A percentile compares a stretch with the other conserved stretches of the same genome.
Evolutionary conservation across 1,140 invertebrate genomes (phyloP).

Genomic region (Leptoteleia sp.): DNA sequence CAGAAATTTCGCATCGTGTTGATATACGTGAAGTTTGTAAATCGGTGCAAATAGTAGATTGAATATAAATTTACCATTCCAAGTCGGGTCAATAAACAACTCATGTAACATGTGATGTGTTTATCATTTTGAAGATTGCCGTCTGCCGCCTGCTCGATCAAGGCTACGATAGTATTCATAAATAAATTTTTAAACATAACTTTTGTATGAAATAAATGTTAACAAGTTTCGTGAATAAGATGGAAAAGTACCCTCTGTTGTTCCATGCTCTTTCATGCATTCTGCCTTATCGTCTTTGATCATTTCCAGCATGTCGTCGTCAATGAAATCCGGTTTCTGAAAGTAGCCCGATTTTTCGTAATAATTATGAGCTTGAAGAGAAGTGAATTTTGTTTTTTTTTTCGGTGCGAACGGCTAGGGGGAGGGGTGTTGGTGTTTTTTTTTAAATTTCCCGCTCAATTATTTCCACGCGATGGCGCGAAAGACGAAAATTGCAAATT

Average conservation of each 20-base stretch:
- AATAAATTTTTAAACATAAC: no score
- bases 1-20: no score
- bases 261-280: conserved; percentile 75
- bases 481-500: no score
- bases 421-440: no score
- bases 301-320: conserved; percentile 75
- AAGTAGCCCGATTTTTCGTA: no score
- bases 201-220: conserved; percentile 5
- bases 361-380: no score
- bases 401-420: no score
- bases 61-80: conserved; percentile 70
- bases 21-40: no score
- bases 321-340: conserved; percentile 72
- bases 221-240: neutral
- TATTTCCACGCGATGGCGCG: no score
- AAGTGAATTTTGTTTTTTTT: no score
- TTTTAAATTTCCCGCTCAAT: no score
- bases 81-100: conserved; percentile 74
- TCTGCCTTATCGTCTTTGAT: conserved; percentile 71
- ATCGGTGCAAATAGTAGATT: no score
- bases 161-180: conserved; percentile 66
- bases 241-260: conserved; percentile 72
- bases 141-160: conserved; percentile 71
- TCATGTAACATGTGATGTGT: conserved; percentile 76
- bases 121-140: conserved; percentile 67